Conservation (phyloP, 1,140 invertebrate genomes). For the Atta texana region DNA sequence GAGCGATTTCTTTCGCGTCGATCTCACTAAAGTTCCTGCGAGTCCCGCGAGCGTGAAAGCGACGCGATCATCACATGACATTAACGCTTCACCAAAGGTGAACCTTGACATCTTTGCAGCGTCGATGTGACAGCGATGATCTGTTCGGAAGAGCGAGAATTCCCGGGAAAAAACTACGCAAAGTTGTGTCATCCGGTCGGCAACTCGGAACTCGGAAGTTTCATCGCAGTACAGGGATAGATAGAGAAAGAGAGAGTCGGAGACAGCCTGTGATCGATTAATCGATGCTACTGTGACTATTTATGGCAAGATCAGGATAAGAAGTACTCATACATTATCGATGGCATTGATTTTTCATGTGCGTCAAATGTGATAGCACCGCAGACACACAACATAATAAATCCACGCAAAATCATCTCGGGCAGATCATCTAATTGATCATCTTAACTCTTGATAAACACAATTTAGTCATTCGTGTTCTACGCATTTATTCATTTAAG, state of each 20-base stretch:
- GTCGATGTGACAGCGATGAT: not conserved
- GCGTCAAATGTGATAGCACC: conserved; percentile 1
- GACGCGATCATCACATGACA: not conserved
- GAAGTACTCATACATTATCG: conserved; percentile 24
- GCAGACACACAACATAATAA: not conserved
- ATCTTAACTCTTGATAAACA: too few species aligned
- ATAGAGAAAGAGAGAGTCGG: not conserved
- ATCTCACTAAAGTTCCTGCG: not conserved
- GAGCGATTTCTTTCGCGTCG: conserved; percentile 23
- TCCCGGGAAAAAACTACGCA: not conserved
- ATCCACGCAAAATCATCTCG: not conserved
- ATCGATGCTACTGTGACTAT: conserved; percentile 53
- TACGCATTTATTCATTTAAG: too few species aligned
- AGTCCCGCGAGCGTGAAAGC: not conserved
- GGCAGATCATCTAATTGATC: not conserved
- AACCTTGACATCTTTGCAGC: conserved; percentile 50
- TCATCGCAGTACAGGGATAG: not conserved
- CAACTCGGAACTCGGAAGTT: not conserved
- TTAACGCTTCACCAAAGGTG: not conserved
- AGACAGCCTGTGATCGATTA: conserved; percentile 39
- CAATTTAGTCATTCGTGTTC: too few species aligned
- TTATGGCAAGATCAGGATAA: conserved; percentile 57
- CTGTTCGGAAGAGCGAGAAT: not conserved
- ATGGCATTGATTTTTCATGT: conserved; percentile 45
- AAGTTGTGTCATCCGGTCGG: not conserved